Evolutionary conservation across 1,140 invertebrate species (phyloP).

Genomic region (Drosophila sp.): DNA sequence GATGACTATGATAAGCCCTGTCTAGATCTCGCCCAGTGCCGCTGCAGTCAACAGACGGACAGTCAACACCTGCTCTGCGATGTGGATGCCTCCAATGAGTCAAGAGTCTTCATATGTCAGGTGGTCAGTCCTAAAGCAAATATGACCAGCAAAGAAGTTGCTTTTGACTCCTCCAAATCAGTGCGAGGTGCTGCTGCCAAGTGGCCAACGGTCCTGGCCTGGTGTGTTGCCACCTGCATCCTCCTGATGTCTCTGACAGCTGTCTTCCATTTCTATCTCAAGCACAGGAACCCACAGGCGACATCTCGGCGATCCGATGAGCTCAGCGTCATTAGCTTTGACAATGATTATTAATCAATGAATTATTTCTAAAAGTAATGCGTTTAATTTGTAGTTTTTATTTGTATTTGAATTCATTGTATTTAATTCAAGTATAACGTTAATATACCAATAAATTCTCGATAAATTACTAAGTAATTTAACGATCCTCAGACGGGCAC

Average conservation of each 20-base stretch:
- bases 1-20: constrained; percentile 51
- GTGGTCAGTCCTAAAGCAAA: background rate
- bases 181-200: background rate
- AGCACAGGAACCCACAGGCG: background rate
- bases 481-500: constrained; percentile 43
- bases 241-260: background rate
- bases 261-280: background rate
- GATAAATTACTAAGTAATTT: background rate
- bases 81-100: background rate
- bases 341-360: constrained; percentile 5
- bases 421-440: background rate
- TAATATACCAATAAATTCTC: background rate
- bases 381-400: background rate
- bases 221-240: background rate
- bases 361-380: background rate
- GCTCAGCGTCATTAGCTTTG: background rate
- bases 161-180: background rate
- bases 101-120: background rate
- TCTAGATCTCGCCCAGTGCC: constrained; percentile 28
- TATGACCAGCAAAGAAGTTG: background rate
- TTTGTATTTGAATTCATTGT: too few species aligned
- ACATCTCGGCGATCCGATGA: background rate
- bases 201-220: constrained; percentile 29
- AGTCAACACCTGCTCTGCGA: constrained; percentile 28
- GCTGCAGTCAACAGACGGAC: constrained; percentile 21